Base-by-base conservation (phyloP, 2,113 vertebrate species). In the Callocephalon fimbriatum region DNA sequence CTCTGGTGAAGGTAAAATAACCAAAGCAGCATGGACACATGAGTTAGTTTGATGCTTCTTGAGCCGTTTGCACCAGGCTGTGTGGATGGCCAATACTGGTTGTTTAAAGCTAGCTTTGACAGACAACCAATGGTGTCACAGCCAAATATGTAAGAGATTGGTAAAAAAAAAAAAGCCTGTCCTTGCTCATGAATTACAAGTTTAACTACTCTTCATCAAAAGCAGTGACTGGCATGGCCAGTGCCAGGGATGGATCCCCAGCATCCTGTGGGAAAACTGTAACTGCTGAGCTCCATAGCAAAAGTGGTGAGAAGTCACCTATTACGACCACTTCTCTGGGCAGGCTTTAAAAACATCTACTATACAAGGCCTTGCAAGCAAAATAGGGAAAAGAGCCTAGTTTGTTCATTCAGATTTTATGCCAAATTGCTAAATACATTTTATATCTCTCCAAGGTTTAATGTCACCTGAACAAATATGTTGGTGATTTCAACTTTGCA, bases 11-110 rank as follows among this genome's bases (percentile, higher is more conserved):
- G 47, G 10, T 75, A 26, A 58, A 80, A 37, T 58, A 75, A 20
- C 35, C 44, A 76, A 72, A 68, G 44, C 48, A 73, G 31, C 19
- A 27, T 1, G 3, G 29, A 15, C 45, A 20, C 9, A 23, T n/a
- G 40, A 40, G 40, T 40, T 23, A 25, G 25, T 59, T 86, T 70
- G 56, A 19, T 0, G 3, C 63, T 81, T 81, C 48, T 75, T 1
- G 1, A 44, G 15, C 62, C 2, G 0, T 16, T 50, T 80, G 23
- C 25, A 35, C 29, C 8, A 20, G 40, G 17, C 27, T 51, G 20
- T 63, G 20, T 80, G 61, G 19, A 45, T 4, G 3, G n/a, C 37
- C n/a, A 35, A 21, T 58, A 15, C 37, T 40, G 37, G 37, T 50
- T 3, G 2, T 44, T 81, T 59, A 66, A 70, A 75, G 12, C 31